These are phyloP conservation scores for Danio aesculapii DNA, from an alignment of 2,797 vertebrate genomes.

Conservation along the genomic window DNA sequence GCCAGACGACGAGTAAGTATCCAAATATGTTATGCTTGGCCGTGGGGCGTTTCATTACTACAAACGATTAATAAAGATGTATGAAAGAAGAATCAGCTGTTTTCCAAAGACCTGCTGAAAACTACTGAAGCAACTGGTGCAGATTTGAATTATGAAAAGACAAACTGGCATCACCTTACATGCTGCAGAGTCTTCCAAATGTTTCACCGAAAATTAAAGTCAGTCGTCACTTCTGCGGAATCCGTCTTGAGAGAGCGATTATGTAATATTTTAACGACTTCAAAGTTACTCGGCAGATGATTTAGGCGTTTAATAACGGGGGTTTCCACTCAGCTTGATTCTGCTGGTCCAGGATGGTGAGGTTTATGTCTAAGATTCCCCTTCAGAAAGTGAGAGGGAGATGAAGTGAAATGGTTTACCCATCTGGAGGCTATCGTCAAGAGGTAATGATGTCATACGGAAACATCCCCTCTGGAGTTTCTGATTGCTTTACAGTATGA, in stretches of 20 bases:
- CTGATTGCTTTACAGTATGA: slow-evolving; percentile 55
- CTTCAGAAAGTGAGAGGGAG: slow-evolving; percentile 35
- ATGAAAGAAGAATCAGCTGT: slow-evolving; percentile 6
- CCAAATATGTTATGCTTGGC: slow-evolving; percentile 19
- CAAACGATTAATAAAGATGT: slow-evolving; percentile 3
- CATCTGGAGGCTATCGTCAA: slow-evolving; percentile 50
- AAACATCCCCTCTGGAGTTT: slow-evolving; percentile 46
- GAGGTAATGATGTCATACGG: slow-evolving; percentile 55
- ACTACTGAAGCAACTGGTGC: neutral
- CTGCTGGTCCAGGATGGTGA: slow-evolving; percentile 22
- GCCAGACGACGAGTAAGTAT: slow-evolving; percentile 92
- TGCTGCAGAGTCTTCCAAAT: slow-evolving; percentile 28
- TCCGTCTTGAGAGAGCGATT: slow-evolving; percentile 30
- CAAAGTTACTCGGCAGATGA: slow-evolving; percentile 37
- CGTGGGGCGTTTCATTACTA: neutral
- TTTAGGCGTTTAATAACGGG: slow-evolving; percentile 48
- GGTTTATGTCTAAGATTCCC: slow-evolving; percentile 43
- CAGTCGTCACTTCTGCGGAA: slow-evolving; percentile 39
- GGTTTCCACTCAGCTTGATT: slow-evolving; percentile 51
- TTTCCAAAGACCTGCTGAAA: slow-evolving; percentile 12
- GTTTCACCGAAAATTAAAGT: slow-evolving; percentile 29
- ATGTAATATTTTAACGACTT: slow-evolving; percentile 46
- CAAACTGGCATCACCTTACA: slow-evolving; percentile 23
- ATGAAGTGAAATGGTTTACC: slow-evolving; percentile 42
- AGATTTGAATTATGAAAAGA: slow-evolving; percentile 18